Conservation (phyloP, 2,113 vertebrate species). For the Gallinago paraguaiae region DNA sequence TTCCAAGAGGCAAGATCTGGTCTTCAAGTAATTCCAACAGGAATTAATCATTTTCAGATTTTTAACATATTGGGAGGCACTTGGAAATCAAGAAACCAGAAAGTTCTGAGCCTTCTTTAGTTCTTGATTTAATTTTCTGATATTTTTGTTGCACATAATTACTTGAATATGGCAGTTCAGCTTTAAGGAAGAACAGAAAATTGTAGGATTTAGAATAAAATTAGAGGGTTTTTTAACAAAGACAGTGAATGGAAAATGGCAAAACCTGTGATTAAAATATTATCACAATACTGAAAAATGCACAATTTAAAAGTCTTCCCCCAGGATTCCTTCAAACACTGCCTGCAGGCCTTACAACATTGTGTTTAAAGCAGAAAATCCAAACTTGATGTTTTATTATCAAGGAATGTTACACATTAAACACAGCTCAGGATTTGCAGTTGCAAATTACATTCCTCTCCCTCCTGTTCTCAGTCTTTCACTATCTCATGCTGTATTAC, state of each 20-base stretch:
- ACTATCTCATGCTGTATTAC: accelerated
- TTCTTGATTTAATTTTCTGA: not conserved
- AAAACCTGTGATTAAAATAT: not conserved
- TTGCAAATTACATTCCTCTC: not conserved
- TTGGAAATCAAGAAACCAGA: not conserved
- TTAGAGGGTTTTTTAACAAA: not conserved
- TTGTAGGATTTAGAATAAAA: not conserved
- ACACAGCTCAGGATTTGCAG: not conserved
- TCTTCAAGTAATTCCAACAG: not conserved
- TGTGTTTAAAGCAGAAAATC: not conserved
- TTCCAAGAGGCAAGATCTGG: not conserved
- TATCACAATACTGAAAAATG: not conserved
- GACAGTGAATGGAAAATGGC: not conserved
- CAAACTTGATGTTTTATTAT: not conserved
- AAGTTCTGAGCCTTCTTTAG: not conserved
- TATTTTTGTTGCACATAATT: not conserved
- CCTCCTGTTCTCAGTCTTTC: not conserved
- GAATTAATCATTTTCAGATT: not conserved
- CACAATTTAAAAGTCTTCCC: not conserved
- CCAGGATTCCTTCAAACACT: not conserved
- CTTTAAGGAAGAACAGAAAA: not conserved
- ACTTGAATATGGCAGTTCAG: not conserved
- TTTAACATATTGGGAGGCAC: not conserved
- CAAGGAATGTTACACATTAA: not conserved
- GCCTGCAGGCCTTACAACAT: not conserved